phyloP scores from a whole-genome alignment of 2,888 invertebrate genomes.

The Pomacea canaliculata region DNA sequence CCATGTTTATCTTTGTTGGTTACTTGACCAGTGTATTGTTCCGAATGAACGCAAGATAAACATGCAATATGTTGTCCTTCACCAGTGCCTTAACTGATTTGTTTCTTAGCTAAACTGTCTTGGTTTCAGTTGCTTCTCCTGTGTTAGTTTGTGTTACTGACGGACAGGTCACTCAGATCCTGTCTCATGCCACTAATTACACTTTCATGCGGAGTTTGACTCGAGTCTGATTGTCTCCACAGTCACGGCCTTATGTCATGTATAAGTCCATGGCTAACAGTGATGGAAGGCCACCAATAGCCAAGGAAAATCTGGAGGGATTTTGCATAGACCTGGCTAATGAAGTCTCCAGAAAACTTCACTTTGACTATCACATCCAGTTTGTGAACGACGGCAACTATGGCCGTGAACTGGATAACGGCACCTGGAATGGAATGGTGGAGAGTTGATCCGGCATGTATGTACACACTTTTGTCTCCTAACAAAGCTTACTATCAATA shows the following conservation, averaged over 20 bases:
- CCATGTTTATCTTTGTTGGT: neutral
- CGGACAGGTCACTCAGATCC: too few relatives aligned
- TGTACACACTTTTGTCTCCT: constrained; percentile 27
- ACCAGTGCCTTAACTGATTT: too few relatives aligned
- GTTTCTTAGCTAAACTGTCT: too few relatives aligned
- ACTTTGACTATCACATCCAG: constrained; percentile 67
- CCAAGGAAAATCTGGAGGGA: constrained; percentile 75
- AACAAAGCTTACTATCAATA: neutral
- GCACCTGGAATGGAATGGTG: constrained; percentile 68
- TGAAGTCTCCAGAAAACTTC: constrained; percentile 63
- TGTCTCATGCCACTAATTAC: too few relatives aligned
- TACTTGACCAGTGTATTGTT: too few relatives aligned
- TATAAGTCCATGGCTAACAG: constrained; percentile 37
- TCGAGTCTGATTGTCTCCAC: neutral
- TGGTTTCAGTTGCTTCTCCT: too few relatives aligned
- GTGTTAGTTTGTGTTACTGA: too few relatives aligned
- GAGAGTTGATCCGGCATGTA: constrained; percentile 65
- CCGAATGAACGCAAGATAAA: too few relatives aligned
- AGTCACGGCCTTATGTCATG: constrained; percentile 65
- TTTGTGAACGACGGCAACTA: constrained; percentile 59
- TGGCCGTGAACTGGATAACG: constrained; percentile 53
- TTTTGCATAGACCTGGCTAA: constrained; percentile 71
- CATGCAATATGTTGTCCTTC: too few relatives aligned
- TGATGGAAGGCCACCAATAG: constrained; percentile 73
- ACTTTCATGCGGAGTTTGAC: too few relatives aligned